These are phyloP conservation scores for Ceyx cyanopectus DNA, from an alignment of 2,113 vertebrate species.

Conservation along the genomic window DNA sequence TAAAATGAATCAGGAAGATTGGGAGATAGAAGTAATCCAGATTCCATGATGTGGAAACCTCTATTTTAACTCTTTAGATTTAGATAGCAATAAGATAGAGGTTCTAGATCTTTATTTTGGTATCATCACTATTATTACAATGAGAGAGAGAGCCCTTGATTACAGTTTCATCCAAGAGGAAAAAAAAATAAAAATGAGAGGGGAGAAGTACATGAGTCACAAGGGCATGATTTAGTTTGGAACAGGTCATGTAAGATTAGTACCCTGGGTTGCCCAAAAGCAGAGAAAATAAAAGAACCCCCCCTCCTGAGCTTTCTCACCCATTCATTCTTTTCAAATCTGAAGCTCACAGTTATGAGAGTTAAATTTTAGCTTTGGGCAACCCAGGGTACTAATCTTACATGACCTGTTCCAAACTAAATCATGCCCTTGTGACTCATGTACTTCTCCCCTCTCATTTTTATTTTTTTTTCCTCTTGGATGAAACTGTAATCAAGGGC, in stretches of 20 bases:
- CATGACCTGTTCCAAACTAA: no score
- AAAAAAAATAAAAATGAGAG: neutral
- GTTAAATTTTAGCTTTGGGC: no score
- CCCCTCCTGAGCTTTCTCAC: no score
- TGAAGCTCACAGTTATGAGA: no score
- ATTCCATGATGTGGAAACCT: accelerated
- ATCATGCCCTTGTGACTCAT: no score
- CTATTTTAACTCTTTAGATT: neutral
- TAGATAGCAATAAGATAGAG: neutral
- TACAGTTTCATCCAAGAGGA: neutral
- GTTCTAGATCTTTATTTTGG: neutral
- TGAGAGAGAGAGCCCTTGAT: neutral
- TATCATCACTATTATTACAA: neutral
- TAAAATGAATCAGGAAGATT: neutral
- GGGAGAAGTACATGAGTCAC: constrained; percentile 30
- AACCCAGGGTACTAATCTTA: no score
- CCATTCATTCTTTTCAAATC: no score
- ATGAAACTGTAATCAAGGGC: no score
- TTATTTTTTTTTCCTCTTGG: no score
- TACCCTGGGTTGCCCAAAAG: neutral
- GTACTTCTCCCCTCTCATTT: no score
- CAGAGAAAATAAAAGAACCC: no score
- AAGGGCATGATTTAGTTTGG: constrained; percentile 21
- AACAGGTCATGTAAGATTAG: constrained; percentile 24
- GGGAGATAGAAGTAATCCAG: neutral